These are phyloP conservation scores for Drosophila willistoni DNA, from an alignment of 1,140 invertebrate species.

Conservation along the genomic window DNA sequence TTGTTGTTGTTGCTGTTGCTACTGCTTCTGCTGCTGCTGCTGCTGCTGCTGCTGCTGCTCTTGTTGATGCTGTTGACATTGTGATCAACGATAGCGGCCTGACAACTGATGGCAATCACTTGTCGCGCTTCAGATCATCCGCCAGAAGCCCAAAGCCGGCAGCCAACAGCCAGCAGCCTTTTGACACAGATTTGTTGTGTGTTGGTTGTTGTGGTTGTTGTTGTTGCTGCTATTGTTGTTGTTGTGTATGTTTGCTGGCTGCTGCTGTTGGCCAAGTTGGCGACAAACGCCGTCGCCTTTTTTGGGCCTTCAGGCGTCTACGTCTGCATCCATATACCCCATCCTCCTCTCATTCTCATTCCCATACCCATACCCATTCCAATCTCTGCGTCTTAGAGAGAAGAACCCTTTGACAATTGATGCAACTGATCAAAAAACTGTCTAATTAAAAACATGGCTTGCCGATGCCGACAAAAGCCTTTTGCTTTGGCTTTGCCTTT, in stretches of 20 bases:
- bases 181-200: slow-evolving; percentile 77
- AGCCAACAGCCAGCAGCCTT: slow-evolving; percentile 47
- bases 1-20: slow-evolving; percentile 9
- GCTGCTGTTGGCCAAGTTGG: slow-evolving; percentile 66
- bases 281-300: slow-evolving; percentile 76
- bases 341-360: neutral
- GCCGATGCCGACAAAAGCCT: slow-evolving; percentile 75
- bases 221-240: neutral
- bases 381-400: slow-evolving; percentile 23
- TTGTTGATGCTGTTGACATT: slow-evolving; percentile 37
- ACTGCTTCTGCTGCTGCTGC: slow-evolving; percentile 14
- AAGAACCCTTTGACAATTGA: slow-evolving; percentile 67
- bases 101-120: slow-evolving; percentile 82
- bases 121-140: slow-evolving; percentile 79
- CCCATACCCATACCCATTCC: neutral
- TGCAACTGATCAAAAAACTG: slow-evolving; percentile 75
- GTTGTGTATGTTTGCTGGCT: neutral
- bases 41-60: slow-evolving; percentile 24
- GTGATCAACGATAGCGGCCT: slow-evolving; percentile 76
- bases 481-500: slow-evolving; percentile 25
- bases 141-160: slow-evolving; percentile 50
- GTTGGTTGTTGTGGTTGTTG: neutral
- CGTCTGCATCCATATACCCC: slow-evolving; percentile 32
- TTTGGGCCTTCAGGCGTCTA: slow-evolving; percentile 72
- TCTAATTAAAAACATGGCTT: slow-evolving; percentile 79